Conservation (phyloP, 2,888 invertebrate species). For the Gortyna flavago region DNA sequence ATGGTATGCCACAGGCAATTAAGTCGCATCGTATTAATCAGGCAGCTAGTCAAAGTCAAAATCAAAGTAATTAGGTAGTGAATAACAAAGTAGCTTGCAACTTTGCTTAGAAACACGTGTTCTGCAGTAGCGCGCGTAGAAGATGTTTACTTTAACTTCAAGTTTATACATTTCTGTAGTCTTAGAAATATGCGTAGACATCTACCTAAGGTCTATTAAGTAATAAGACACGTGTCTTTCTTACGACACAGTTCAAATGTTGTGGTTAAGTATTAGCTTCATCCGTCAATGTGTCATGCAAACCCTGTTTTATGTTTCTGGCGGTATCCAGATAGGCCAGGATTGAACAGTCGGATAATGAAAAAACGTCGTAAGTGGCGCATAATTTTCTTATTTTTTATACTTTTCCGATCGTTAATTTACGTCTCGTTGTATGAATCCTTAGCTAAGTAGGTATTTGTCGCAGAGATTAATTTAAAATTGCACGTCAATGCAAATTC, state of each 20-base stretch:
- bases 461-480: neutral
- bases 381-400: neutral
- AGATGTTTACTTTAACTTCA: constrained; percentile 24
- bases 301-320: neutral
- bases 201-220: neutral
- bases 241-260: neutral
- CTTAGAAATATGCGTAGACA: neutral
- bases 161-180: constrained; percentile 1
- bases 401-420: neutral
- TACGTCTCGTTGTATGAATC: no score
- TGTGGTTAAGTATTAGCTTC: neutral
- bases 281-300: neutral
- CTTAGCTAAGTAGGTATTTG: neutral
- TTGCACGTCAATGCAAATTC: neutral
- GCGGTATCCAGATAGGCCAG: neutral
- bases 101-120: constrained; percentile 21
- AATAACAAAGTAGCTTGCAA: neutral
- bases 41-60: no score
- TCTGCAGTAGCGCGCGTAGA: neutral
- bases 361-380: neutral
- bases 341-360: neutral
- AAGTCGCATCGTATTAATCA: neutral
- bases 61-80: neutral
- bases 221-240: constrained; percentile 11
- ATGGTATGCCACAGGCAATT: neutral